Evolutionary conservation across 2,797 vertebrate species (phyloP).

Genomic region (Notolepis coatsorum): DNA sequence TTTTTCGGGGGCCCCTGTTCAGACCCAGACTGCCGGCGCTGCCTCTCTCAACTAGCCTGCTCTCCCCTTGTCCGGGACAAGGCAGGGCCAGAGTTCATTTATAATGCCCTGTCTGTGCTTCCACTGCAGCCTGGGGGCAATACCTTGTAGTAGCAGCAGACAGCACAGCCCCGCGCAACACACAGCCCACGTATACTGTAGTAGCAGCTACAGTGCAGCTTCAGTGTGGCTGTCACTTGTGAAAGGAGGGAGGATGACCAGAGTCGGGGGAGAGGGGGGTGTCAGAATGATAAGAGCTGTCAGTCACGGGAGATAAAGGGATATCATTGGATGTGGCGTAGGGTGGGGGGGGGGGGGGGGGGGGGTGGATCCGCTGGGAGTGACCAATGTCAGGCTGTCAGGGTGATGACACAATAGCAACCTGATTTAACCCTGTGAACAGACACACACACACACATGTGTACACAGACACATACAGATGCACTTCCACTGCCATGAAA

Average conservation of each 20-base stretch:
- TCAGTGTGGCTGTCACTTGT: conserved; percentile 15
- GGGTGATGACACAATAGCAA: neutral
- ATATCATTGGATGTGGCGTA: conserved; percentile 28
- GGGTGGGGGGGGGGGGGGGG: no score
- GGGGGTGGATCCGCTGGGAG: conserved; percentile 28
- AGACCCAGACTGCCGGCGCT: no score
- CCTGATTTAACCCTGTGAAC: no score
- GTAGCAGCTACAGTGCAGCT: conserved; percentile 17
- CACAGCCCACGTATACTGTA: no score
- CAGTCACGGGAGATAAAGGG: conserved; percentile 56
- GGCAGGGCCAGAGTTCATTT: no score
- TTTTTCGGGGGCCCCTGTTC: no score
- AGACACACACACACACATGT: neutral
- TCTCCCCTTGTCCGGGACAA: no score
- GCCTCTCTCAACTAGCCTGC: no score
- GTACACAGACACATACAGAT: conserved; percentile 1
- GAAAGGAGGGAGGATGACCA: conserved; percentile 12
- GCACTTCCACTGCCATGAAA: conserved; percentile 55
- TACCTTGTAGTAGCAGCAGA: neutral
- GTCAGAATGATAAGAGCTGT: conserved; percentile 47
- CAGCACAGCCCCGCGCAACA: no score
- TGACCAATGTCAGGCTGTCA: conserved; percentile 1
- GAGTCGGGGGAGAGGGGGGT: conserved; percentile 17
- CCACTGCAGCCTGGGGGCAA: conserved; percentile 38
- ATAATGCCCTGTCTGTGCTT: neutral